phyloP scores from a whole-genome alignment of 2,797 vertebrate genomes.

The Uromys caudimaculatus region DNA sequence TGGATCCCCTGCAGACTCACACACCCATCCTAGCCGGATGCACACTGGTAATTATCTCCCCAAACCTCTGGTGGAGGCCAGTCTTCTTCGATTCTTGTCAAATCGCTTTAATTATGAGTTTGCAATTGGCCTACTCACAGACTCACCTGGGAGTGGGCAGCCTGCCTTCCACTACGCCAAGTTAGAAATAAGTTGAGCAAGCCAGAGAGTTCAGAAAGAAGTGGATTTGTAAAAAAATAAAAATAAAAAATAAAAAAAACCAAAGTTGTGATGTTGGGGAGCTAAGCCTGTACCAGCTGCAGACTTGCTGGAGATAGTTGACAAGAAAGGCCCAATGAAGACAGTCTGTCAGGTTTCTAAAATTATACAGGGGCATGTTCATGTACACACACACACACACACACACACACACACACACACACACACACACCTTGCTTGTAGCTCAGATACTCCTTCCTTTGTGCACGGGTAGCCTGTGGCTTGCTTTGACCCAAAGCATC shows the following conservation, averaged over 20 bases:
- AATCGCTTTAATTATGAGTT: constrained; percentile 67
- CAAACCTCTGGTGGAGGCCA: constrained; percentile 41
- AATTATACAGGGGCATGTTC: not conserved
- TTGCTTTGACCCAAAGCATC: not conserved
- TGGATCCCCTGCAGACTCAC: not conserved
- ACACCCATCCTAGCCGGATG: not conserved
- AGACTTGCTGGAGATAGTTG: not conserved
- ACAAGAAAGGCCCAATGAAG: not conserved
- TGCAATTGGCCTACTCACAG: constrained; percentile 21
- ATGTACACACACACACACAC: not conserved
- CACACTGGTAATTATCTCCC: constrained; percentile 58
- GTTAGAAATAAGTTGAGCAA: not conserved
- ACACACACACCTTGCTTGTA: not conserved
- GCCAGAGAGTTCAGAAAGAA: constrained; percentile 8
- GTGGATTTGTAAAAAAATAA: not conserved
- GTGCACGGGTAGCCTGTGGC: not conserved
- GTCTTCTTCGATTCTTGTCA: constrained; percentile 72
- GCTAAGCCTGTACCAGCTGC: fast-evolving
- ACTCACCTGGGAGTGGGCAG: not conserved
- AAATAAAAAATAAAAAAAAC: not conserved
- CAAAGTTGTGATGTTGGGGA: fast-evolving
- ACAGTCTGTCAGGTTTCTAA: not conserved
- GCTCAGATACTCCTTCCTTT: not conserved
- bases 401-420: too few relatives aligned
- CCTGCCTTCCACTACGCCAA: not conserved